These are phyloP conservation scores for Cyaniris semiargus DNA, from an alignment of 2,888 invertebrate genomes.

Conservation along the genomic window DNA sequence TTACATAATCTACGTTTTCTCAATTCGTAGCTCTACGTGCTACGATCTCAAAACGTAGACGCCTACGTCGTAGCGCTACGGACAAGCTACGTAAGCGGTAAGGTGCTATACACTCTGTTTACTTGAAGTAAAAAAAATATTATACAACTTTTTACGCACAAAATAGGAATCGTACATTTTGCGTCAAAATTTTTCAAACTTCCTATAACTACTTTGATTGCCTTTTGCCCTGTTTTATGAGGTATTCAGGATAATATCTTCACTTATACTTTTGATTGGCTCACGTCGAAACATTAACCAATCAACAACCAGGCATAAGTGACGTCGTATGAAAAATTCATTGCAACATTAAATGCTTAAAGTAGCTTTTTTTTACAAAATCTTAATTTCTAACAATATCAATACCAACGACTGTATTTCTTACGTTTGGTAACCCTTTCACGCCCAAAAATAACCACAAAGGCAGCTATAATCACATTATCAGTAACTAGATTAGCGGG, in stretches of 20 bases:
- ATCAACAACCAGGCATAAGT: too few relatives aligned
- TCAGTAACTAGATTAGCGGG: slow-evolving; percentile 69
- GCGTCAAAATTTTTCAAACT: too few relatives aligned
- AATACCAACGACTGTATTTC: not conserved
- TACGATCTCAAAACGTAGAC: not conserved
- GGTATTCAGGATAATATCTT: too few relatives aligned
- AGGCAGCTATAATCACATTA: slow-evolving; percentile 62
- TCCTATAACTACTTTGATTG: not conserved
- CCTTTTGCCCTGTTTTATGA: not conserved
- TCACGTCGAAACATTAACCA: too few relatives aligned
- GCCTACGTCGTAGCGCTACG: not conserved
- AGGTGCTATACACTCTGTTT: not conserved
- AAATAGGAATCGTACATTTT: too few relatives aligned
- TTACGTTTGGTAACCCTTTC: slow-evolving; percentile 19
- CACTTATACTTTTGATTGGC: too few relatives aligned
- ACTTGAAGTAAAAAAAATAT: not conserved
- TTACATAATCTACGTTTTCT: not conserved
- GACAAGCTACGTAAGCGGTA: not conserved
- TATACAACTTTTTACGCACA: not conserved
- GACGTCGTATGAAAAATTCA: too few relatives aligned
- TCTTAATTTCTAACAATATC: too few relatives aligned
- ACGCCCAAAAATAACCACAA: slow-evolving; percentile 36
- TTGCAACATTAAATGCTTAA: too few relatives aligned
- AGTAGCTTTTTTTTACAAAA: too few relatives aligned
- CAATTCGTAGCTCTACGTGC: not conserved